Evolutionary conservation across 2,797 vertebrate genomes (phyloP), one percentile per base, ranked within the genome.

Genomic region (Anniella stebbinsi): DNA sequence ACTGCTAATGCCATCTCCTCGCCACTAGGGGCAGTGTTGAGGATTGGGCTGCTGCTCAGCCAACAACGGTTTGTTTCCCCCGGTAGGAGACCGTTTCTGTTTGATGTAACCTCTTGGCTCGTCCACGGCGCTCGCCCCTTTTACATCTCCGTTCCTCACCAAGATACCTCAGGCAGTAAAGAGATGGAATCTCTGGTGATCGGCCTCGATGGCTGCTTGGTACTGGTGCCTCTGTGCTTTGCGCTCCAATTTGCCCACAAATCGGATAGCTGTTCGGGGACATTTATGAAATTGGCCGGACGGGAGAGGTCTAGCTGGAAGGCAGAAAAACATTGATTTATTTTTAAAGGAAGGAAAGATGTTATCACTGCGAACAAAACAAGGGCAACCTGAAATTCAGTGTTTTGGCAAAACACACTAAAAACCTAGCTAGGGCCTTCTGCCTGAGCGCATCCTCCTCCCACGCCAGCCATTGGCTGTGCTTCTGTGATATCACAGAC

Each of bases 191-290:
- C 30, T 1, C 30, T 54, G 41, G 13, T 0, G 33, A 9, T 0
- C 0, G 0, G 1, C 2, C n/a, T 28, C 0, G 2, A 0, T 9
- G 15, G 1, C 0, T 1, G 0, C 7, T 28, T 41, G 1, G 13
- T 1, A 78, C 41, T 13, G 6, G n/a, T 8, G 0, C 0, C 0
- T 0, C 30, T 25, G 4, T 33, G 21, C 17, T 30, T 25, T 3
- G 33, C 0, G 4, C 1, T 38, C 54, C 38, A 66, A 0, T 51
- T 21, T 1, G 69, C 9, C 89, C 69, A 87, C 15, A 87, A 0
- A 13, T 51, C 75, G 1, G 41, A 36, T 41, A 90, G 4, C 23
- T 75, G n/a, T 11, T 81, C 72, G 0, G 80, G 57, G 12, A 90
- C 12, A 11, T 18, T 51, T 17, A 23, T 6, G 1, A 90, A 38